Conservation (phyloP, 2,888 invertebrate genomes). For the Rhagophthalmus giganteus region DNA sequence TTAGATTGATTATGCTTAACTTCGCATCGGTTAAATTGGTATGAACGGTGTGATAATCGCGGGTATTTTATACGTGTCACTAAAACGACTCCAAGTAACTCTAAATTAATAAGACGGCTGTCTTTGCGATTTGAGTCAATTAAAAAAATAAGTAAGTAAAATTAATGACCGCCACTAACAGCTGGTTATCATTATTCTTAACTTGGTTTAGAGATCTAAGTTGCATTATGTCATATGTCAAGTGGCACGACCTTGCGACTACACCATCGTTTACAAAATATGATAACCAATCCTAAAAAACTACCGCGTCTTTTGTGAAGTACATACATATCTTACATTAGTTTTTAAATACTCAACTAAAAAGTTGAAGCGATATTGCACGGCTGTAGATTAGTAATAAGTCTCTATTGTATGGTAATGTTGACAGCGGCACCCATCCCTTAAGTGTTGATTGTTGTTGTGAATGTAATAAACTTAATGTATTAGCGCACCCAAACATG, state of each 20-base stretch:
- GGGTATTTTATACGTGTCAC: not conserved
- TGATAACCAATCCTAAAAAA: too few species aligned
- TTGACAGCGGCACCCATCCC: slow-evolving; percentile 38
- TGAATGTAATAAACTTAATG: slow-evolving; percentile 26
- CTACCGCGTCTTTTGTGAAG: too few species aligned
- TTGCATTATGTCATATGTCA: slow-evolving; percentile 25
- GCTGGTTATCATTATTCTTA: slow-evolving; percentile 23
- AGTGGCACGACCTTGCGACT: slow-evolving; percentile 20
- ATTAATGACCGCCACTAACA: slow-evolving; percentile 21
- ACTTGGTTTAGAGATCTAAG: slow-evolving; percentile 18
- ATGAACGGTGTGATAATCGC: not conserved
- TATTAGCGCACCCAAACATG: slow-evolving; percentile 24
- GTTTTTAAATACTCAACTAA: slow-evolving; percentile 22
- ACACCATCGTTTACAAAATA: slow-evolving; percentile 10
- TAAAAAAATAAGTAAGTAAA: slow-evolving; percentile 23
- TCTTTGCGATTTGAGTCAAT: slow-evolving; percentile 23
- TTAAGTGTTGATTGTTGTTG: slow-evolving; percentile 29
- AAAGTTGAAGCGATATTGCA: slow-evolving; percentile 36
- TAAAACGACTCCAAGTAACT: not conserved
- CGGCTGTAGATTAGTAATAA: slow-evolving; percentile 44
- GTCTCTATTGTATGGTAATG: slow-evolving; percentile 44
- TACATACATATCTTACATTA: slow-evolving; percentile 13
- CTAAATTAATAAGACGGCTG: slow-evolving; percentile 22
- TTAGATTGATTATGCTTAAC: not conserved
- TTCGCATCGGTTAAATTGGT: too few species aligned